Conservation (phyloP, 2,113 vertebrate species). For the Menura novaehollandiae region DNA sequence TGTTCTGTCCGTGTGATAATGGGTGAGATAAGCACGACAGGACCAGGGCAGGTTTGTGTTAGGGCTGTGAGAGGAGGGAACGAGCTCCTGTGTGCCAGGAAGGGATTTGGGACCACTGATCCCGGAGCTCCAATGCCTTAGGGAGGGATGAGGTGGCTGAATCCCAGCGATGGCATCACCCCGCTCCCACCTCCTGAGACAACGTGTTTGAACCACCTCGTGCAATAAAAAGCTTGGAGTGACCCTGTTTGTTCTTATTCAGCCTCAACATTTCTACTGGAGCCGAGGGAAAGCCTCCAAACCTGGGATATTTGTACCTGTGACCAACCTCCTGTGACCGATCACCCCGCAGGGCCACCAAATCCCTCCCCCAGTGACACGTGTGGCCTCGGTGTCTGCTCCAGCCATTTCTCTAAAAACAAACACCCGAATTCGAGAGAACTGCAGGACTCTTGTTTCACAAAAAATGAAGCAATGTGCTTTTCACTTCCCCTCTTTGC, state of each 20-base stretch:
- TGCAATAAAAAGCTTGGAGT: background rate
- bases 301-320: background rate
- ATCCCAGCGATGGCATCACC: accelerated
- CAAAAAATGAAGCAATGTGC: background rate
- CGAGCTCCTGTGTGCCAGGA: background rate
- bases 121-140: background rate
- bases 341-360: background rate
- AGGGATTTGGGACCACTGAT: background rate
- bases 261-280: background rate
- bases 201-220: background rate
- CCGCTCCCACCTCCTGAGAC: background rate
- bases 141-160: background rate
- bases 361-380: background rate
- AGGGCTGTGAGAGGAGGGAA: background rate
- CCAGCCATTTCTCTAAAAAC: background rate
- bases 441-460: background rate
- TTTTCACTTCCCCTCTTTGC: background rate
- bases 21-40: accelerated
- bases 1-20: background rate
- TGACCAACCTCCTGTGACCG: background rate
- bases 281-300: background rate
- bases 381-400: accelerated
- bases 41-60: background rate
- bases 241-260: background rate
- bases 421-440: background rate